Conservation (phyloP, 2,113 vertebrate genomes). For the Noctilio leporinus region DNA sequence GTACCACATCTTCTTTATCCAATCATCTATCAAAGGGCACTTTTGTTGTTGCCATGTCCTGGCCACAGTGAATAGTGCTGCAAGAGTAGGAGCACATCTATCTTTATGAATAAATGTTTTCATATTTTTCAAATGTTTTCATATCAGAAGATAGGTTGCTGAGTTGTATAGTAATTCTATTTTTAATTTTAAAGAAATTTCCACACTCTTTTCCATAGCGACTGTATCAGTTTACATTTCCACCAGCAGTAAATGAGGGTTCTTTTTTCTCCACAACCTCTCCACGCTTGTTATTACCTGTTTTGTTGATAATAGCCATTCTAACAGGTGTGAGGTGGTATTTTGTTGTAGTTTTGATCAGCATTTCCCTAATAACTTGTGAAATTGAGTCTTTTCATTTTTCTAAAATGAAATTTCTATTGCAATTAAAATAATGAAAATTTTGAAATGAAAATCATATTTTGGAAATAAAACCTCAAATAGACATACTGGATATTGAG, state of each 20-base stretch:
- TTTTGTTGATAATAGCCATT: background rate
- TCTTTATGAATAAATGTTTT: background rate
- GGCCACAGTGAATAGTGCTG: background rate
- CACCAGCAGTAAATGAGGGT: background rate
- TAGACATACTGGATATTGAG: background rate
- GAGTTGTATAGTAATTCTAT: background rate
- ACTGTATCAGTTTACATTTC: background rate
- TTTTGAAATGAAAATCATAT: background rate
- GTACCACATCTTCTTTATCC: background rate
- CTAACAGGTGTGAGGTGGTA: background rate
- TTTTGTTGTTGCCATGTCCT: background rate
- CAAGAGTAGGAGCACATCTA: background rate
- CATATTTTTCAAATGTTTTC: background rate
- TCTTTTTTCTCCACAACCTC: background rate
- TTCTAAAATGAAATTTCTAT: background rate
- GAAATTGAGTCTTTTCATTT: background rate
- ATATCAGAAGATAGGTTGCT: background rate
- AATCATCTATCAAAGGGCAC: background rate
- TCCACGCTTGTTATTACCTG: background rate
- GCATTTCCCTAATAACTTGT: background rate
- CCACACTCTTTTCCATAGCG: background rate
- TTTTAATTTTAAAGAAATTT: background rate
- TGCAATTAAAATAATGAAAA: background rate
- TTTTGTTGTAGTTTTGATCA: background rate
- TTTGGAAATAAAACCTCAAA: background rate